phyloP scores from a whole-genome alignment of 2,888 invertebrate species.

The Amorpha juglandis region DNA sequence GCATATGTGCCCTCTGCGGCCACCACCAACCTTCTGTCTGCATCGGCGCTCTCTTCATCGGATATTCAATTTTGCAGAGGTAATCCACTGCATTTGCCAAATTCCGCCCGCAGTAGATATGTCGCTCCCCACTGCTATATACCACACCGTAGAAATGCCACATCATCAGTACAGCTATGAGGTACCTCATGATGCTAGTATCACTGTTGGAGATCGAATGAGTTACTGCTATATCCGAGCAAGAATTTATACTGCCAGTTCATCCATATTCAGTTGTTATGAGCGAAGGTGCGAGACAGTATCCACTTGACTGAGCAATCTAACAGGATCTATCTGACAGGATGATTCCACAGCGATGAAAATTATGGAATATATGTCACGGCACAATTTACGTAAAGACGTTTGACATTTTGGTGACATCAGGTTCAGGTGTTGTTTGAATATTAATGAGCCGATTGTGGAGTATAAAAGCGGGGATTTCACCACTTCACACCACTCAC shows the following conservation, averaged over 20 bases:
- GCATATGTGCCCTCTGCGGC: not conserved
- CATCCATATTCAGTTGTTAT: not conserved
- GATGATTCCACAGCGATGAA: constrained; percentile 13
- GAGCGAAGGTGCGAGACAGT: not conserved
- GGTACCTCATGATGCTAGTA: not conserved
- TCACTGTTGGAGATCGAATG: not conserved
- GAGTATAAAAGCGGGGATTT: constrained; percentile 19
- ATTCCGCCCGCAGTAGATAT: constrained; percentile 41
- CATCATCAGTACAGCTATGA: constrained; percentile 9
- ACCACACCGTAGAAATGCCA: not conserved
- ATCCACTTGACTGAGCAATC: constrained; percentile 9
- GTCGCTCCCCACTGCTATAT: not conserved
- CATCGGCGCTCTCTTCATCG: not conserved
- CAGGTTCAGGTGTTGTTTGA: constrained; percentile 21
- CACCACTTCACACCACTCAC: not conserved
- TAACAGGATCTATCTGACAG: constrained; percentile 5
- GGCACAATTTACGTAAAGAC: constrained; percentile 11
- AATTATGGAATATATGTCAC: constrained; percentile 18
- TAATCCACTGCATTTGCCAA: constrained; percentile 40
- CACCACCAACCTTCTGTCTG: constrained; percentile 23
- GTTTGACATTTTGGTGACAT: constrained; percentile 18
- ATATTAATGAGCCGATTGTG: constrained; percentile 21
- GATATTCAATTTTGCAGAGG: constrained; percentile 35
- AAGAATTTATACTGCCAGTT: not conserved
- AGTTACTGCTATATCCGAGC: no score